Evolutionary conservation across 2,113 vertebrate genomes (phyloP).

Genomic region (Orycteropus afer): DNA sequence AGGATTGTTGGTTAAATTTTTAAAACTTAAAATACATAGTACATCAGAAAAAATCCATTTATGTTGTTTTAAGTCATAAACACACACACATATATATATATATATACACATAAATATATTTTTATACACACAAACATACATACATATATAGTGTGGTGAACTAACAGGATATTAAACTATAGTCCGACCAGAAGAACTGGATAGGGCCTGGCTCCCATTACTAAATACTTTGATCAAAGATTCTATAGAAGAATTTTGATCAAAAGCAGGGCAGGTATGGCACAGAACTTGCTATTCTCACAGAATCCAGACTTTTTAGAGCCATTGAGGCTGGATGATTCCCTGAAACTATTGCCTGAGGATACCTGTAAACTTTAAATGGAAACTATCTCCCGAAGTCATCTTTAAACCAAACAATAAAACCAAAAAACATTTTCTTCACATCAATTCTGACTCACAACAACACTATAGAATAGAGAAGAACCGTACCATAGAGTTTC

Average conservation of each 20-base stretch:
- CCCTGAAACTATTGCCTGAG: not conserved
- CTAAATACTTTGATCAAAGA: not conserved
- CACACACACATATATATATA: not conserved
- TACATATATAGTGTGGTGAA: not conserved
- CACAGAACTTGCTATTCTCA: not conserved
- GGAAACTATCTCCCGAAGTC: not conserved
- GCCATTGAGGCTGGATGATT: not conserved
- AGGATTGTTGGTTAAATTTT: not conserved
- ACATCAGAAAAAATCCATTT: slow-evolving; percentile 5
- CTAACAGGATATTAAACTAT: not conserved
- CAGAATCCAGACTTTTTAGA: not conserved
- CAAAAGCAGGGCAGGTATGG: not conserved
- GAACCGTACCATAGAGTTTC: too few species aligned
- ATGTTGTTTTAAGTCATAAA: not conserved
- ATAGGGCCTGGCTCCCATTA: not conserved
- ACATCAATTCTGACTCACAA: not conserved
- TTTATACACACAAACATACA: not conserved
- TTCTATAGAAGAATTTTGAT: not conserved
- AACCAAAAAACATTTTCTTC: too few species aligned
- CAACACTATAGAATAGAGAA: too few species aligned
- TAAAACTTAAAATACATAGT: not conserved
- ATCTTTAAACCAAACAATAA: not conserved
- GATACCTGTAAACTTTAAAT: not conserved
- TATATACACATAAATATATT: not conserved
- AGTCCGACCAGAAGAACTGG: not conserved